A percentile compares a stretch with the other conserved stretches of the same genome.
phyloP scores from a whole-genome alignment of 2,113 vertebrate species.

The Esox niger region DNA sequence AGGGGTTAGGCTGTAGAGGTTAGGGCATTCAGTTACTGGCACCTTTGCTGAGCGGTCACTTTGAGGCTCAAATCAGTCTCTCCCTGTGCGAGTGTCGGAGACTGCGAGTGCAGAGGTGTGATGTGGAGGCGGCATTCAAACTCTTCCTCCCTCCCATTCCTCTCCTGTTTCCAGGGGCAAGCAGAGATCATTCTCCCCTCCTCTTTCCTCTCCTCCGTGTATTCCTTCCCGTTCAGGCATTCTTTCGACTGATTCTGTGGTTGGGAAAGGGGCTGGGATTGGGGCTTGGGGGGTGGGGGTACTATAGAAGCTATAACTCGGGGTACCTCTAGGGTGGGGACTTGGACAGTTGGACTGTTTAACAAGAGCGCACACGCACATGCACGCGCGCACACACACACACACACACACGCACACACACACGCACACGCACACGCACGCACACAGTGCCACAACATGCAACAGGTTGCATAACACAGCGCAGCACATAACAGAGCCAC shows the following conservation, averaged over 20 bases:
- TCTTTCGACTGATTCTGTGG: slow-evolving; percentile 32
- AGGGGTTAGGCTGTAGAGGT: not conserved
- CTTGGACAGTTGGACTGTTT: slow-evolving; percentile 42
- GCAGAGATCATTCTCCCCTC: slow-evolving; percentile 21
- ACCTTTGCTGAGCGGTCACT: slow-evolving; percentile 57
- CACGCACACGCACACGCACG: not conserved
- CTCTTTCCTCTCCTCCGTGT: slow-evolving; percentile 20
- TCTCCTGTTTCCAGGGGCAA: not conserved
- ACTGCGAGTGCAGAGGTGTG: slow-evolving; percentile 4
- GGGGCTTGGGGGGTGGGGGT: slow-evolving; percentile 18
- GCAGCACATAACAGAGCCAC: slow-evolving; percentile 3
- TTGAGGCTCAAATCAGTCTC: slow-evolving; percentile 30
- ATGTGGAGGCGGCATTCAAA: slow-evolving; percentile 40
- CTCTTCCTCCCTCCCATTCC: slow-evolving; percentile 54
- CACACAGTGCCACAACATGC: not conserved
- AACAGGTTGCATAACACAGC: not conserved
- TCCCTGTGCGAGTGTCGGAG: not conserved
- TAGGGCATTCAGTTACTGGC: slow-evolving; percentile 1
- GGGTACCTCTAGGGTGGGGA: slow-evolving; percentile 8
- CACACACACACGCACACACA: slow-evolving; percentile 1
- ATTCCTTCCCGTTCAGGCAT: slow-evolving; percentile 13
- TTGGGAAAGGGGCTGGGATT: slow-evolving; percentile 16
- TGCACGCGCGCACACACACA: slow-evolving; percentile 5
- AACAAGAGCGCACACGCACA: slow-evolving; percentile 15
- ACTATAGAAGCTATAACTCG: not conserved